Base-by-base conservation (phyloP, 2,797 vertebrate genomes). In the Chromobotia macracanthus region DNA sequence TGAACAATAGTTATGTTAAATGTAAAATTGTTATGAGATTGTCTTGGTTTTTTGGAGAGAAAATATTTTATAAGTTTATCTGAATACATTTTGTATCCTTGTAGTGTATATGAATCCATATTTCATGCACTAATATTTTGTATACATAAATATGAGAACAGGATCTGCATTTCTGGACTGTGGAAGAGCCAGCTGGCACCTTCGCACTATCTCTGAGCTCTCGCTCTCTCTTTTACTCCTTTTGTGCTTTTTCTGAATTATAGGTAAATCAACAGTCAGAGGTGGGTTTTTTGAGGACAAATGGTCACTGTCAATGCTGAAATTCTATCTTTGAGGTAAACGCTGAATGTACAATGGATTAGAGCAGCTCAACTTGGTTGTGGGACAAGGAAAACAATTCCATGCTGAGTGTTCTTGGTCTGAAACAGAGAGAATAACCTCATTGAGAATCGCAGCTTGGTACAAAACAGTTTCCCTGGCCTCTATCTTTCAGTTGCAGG, bases 101-200 rank as follows among this genome's bases (percentile, higher is more conserved):
- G 46, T 64, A 73, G 44, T 11, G 9, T 38, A 25, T 65, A 23
- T 2, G 19, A 73, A 50, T 63, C 7, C n/a, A 53, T 19, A 50
- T 75, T 41, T 75, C 25, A 7, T 55, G 19, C 1, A 3, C 15
- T 19, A 23, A 25, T 65, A 21, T 56, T 56, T 23, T 23, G 3
- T 23, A 2, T 56, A 23, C 55, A 23, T 56, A 5, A 11, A 46
- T 48, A 11, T 48, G 16, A 74, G 23, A 50, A 63, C 11, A 16
- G 28, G 12, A 38, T 66, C 19, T 75, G 46, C 11, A 70, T 58
- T 23, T 82, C 38, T 71, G 64, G 55, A 71, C 18, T 64, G 74
- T 55, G 63, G 19, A 44, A 74, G 28, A 58, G 71, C 74, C 74
- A 80, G 77, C 77, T 76, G 81, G 79, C 67, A 81, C 35, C 75